phyloP scores from a whole-genome alignment of 2,113 vertebrate species.

The Lynx canadensis region DNA sequence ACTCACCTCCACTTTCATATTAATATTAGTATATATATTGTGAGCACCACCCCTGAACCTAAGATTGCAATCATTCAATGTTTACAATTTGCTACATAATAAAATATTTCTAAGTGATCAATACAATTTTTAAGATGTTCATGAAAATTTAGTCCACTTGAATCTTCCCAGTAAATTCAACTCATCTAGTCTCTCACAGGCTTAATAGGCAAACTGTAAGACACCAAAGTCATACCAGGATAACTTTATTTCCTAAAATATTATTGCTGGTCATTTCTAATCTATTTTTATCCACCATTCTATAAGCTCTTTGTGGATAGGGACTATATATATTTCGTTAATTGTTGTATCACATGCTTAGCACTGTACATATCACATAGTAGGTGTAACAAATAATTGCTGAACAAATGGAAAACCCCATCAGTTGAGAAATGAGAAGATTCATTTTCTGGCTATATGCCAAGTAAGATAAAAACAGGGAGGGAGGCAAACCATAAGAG shows the following conservation, averaged over 20 bases:
- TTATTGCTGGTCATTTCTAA: not conserved
- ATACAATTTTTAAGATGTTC: not conserved
- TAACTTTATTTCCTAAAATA: not conserved
- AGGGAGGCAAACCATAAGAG: too few species aligned
- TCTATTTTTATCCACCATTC: not conserved
- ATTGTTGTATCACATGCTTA: not conserved
- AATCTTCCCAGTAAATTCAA: conserved; percentile 8
- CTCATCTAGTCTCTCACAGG: not conserved
- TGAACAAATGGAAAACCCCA: not conserved
- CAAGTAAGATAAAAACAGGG: not conserved
- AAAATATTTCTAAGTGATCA: not conserved
- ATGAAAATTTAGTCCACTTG: not conserved
- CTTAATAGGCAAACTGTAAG: not conserved
- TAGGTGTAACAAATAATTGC: not conserved
- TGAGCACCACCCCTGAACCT: not conserved
- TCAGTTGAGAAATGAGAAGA: not conserved
- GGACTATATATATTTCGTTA: not conserved
- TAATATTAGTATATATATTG: not conserved
- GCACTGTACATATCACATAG: not conserved
- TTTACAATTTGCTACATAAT: not conserved
- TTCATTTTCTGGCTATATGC: not conserved
- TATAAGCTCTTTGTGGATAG: not conserved
- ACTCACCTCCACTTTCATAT: not conserved
- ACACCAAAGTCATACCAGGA: not conserved
- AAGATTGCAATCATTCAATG: not conserved